A percentile compares a stretch with the other conserved stretches of the same genome.
Conservation (phyloP, 2,113 vertebrate genomes). For the Petrocephalus microphthalmus region DNA sequence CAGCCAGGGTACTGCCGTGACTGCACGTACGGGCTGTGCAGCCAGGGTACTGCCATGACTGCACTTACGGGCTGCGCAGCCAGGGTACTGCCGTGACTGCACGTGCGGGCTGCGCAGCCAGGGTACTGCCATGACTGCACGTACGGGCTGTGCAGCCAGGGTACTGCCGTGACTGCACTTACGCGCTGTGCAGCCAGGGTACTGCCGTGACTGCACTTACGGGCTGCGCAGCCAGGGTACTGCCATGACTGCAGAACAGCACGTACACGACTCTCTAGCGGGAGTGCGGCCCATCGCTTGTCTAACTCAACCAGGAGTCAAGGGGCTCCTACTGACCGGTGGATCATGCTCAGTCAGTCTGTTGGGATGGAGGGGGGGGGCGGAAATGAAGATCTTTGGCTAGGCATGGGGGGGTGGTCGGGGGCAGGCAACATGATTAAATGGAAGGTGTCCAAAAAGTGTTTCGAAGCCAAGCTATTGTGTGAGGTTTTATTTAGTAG, state of each 20-base stretch:
- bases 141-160: too few species aligned
- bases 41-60: too few species aligned
- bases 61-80: too few species aligned
- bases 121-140: too few species aligned
- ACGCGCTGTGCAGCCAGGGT: too few species aligned
- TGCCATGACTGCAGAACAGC: not conserved
- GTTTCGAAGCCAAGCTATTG: not conserved
- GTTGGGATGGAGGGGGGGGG: not conserved
- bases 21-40: too few species aligned
- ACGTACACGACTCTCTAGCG: not conserved
- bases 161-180: too few species aligned
- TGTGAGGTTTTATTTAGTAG: not conserved
- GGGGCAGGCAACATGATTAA: not conserved
- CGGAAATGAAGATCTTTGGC: not conserved
- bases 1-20: too few species aligned
- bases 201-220: too few species aligned
- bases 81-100: too few species aligned
- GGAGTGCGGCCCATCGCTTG: not conserved
- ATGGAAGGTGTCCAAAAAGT: not conserved
- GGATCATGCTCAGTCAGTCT: not conserved
- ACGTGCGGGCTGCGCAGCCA: too few species aligned
- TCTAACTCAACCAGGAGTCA: not conserved
- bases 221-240: not conserved
- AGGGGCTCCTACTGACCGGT: not conserved
- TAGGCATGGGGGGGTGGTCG: not conserved